Evolutionary conservation across 2,113 vertebrate genomes (phyloP).

Genomic region (Ranitomeya variabilis): DNA sequence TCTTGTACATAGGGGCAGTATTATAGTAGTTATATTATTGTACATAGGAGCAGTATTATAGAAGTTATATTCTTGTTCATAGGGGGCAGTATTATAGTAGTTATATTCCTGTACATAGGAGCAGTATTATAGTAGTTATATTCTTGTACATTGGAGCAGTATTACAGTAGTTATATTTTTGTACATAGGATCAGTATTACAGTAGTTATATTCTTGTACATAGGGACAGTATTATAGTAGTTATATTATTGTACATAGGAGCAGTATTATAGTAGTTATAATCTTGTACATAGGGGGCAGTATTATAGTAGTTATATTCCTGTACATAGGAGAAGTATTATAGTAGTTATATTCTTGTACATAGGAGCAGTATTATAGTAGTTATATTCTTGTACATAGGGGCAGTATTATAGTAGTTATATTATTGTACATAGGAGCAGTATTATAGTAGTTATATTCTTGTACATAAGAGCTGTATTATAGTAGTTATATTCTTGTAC

Average conservation of each 20-base stretch:
- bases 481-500: too few relatives aligned
- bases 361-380: too few relatives aligned
- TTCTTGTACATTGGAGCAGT: not conserved
- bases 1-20: not conserved
- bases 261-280: not conserved
- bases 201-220: slow-evolving; percentile 8
- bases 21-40: not conserved
- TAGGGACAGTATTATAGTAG: slow-evolving; percentile 10
- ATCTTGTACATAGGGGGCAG: not conserved
- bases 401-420: too few relatives aligned
- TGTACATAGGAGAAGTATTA: too few relatives aligned
- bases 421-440: not conserved
- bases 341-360: too few relatives aligned
- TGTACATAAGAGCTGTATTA: not conserved
- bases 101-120: not conserved
- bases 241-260: not conserved
- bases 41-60: not conserved
- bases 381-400: too few relatives aligned
- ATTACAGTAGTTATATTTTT: slow-evolving; percentile 1
- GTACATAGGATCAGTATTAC: not conserved
- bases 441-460: too few relatives aligned
- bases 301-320: not conserved
- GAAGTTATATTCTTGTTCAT: not conserved
- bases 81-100: not conserved
- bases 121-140: slow-evolving; percentile 2